phyloP scores from a whole-genome alignment of 2,797 vertebrate genomes.

The Taenioides sp. region DNA sequence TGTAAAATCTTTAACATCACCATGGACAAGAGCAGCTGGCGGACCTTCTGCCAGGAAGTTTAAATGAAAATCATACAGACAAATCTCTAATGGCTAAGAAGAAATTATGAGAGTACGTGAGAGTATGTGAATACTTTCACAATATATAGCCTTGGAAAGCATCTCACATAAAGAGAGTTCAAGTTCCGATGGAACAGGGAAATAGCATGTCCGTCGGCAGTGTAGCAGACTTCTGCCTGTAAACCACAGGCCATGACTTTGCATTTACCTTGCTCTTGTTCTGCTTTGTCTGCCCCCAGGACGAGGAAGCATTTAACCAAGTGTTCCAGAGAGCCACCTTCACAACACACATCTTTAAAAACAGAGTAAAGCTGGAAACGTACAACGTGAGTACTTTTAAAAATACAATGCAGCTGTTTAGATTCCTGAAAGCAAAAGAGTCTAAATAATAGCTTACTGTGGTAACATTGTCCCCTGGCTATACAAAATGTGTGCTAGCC shows the following conservation, averaged over 20 bases:
- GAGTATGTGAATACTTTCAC: too few species aligned
- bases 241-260: conserved; percentile 25
- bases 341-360: conserved; percentile 85
- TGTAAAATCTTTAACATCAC: not conserved
- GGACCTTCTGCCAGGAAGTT: not conserved
- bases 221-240: conserved; percentile 29
- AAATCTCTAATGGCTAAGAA: not conserved
- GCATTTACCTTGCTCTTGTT: conserved; percentile 15
- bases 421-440: conserved; percentile 21
- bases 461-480: conserved; percentile 32
- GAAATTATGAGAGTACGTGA: too few species aligned
- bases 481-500: conserved; percentile 17
- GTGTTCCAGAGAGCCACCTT: conserved; percentile 91
- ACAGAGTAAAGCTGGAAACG: conserved; percentile 90
- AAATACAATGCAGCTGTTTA: conserved; percentile 32
- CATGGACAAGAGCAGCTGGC: not conserved
- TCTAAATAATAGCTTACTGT: conserved; percentile 26
- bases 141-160: not conserved
- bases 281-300: conserved; percentile 67
- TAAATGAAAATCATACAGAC: not conserved
- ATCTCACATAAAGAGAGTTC: not conserved
- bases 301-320: conserved; percentile 88
- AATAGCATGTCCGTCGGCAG: conserved; percentile 21
- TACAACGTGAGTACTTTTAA: conserved; percentile 87
- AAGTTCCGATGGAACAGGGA: conserved; percentile 23